Conservation (phyloP, 2,113 vertebrate genomes). For the Sciurus niger region DNA sequence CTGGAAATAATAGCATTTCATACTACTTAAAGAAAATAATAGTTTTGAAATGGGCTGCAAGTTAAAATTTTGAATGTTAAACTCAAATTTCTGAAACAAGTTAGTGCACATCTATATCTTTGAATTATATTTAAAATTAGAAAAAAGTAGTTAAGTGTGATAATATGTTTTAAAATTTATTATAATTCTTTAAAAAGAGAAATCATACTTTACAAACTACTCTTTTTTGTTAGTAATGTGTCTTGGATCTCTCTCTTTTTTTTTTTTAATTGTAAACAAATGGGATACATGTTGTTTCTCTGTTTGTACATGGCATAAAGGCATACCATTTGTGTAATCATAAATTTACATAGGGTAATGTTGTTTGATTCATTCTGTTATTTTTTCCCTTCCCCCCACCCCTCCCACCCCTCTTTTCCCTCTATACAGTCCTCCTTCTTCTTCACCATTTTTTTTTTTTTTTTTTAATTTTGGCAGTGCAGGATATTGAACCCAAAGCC, state of each 20-base stretch:
- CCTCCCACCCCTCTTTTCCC: too few species aligned
- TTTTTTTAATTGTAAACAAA: too few species aligned
- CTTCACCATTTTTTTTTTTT: background rate
- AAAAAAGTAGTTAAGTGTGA: background rate
- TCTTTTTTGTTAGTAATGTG: background rate
- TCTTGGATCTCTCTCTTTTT: background rate
- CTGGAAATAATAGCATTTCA: background rate
- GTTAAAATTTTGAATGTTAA: conserved; percentile 12
- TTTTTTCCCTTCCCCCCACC: too few species aligned
- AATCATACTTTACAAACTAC: background rate
- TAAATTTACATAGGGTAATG: too few species aligned
- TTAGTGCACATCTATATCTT: background rate
- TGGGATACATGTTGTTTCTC: too few species aligned
- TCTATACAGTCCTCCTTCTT: too few species aligned
- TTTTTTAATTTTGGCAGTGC: too few species aligned
- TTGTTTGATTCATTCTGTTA: too few species aligned
- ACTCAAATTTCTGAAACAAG: background rate
- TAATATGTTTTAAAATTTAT: background rate
- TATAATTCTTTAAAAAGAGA: background rate
- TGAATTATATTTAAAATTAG: background rate
- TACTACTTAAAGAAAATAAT: background rate
- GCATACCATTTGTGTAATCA: too few species aligned
- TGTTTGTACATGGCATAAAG: too few species aligned
- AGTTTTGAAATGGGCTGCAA: background rate
- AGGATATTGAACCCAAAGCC: too few species aligned